Evolutionary conservation across 2,888 invertebrate species (phyloP).

Genomic region (Tenthredo mesomela): DNA sequence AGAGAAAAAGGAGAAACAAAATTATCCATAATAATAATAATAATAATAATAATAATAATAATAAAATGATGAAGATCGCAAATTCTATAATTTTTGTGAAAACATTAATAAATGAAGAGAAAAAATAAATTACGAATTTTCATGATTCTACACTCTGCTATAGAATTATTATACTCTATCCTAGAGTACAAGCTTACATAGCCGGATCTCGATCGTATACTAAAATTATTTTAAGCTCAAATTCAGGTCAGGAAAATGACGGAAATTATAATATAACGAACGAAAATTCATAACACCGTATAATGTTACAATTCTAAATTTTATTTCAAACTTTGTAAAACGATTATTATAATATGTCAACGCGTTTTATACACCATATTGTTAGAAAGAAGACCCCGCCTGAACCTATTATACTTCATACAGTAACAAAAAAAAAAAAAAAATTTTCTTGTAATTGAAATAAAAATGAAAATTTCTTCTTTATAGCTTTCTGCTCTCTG

Average conservation of each 20-base stretch:
- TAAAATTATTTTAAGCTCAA: conserved; percentile 14
- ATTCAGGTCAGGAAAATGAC: conserved; percentile 19
- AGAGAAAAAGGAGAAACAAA: neutral
- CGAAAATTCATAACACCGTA: conserved; percentile 1
- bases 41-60: neutral
- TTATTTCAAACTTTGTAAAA: neutral
- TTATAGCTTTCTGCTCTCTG: no score
- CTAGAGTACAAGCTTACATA: neutral
- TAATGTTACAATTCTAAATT: neutral
- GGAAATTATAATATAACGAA: neutral
- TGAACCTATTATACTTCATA: no score
- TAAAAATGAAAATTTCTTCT: neutral
- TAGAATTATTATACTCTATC: neutral
- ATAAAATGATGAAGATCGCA: neutral
- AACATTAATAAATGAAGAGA: neutral
- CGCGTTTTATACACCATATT: neutral
- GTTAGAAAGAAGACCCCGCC: neutral
- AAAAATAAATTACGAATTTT: neutral
- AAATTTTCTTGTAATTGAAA: neutral
- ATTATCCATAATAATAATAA: neutral
- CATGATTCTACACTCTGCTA: neutral
- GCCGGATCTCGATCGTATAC: neutral
- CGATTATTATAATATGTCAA: neutral
- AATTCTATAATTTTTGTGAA: neutral
- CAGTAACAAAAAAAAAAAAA: neutral